Evolutionary conservation across 2,888 invertebrate genomes (phyloP).

Genomic region (Axea sp.): DNA sequence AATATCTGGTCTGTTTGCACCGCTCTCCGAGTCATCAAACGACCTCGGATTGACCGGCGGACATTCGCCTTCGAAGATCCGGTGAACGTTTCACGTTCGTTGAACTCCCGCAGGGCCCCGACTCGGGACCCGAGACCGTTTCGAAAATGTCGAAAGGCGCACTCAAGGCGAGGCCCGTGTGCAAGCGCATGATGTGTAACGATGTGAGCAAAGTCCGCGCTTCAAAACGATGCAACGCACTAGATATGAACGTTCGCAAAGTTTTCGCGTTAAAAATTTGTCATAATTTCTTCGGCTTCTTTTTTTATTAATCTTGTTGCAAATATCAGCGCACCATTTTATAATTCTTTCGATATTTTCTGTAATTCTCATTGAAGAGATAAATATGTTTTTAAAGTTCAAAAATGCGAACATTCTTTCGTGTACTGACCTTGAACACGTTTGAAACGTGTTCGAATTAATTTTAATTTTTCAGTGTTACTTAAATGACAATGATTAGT

Average conservation of each 20-base stretch:
- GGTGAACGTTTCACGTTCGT: constrained; percentile 65
- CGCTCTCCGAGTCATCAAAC: constrained; percentile 60
- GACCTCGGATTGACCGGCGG: constrained; percentile 62
- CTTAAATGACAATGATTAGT: too few species aligned
- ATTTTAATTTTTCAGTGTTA: too few species aligned
- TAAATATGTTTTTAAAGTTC: too few species aligned
- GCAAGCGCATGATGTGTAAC: constrained; percentile 63
- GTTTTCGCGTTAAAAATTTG: too few species aligned
- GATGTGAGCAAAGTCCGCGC: constrained; percentile 48
- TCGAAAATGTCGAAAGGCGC: constrained; percentile 66
- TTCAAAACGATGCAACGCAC: constrained; percentile 33
- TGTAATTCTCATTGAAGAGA: too few species aligned
- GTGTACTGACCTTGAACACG: too few species aligned
- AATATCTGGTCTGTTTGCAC: constrained; percentile 30
- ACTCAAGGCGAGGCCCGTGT: constrained; percentile 62
- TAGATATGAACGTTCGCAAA: neutral
- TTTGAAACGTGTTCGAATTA: too few species aligned
- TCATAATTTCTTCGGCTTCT: too few species aligned
- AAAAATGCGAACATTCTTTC: too few species aligned
- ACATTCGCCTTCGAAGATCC: constrained; percentile 64
- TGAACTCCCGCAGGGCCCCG: constrained; percentile 64
- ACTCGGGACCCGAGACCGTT: constrained; percentile 50
- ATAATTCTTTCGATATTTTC: too few species aligned
- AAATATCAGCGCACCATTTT: too few species aligned
- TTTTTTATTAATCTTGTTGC: too few species aligned